Evolutionary conservation across 2,888 invertebrate genomes (phyloP), one percentile per base, ranked within the genome.

Genomic region (Criorhina ranunculi): DNA sequence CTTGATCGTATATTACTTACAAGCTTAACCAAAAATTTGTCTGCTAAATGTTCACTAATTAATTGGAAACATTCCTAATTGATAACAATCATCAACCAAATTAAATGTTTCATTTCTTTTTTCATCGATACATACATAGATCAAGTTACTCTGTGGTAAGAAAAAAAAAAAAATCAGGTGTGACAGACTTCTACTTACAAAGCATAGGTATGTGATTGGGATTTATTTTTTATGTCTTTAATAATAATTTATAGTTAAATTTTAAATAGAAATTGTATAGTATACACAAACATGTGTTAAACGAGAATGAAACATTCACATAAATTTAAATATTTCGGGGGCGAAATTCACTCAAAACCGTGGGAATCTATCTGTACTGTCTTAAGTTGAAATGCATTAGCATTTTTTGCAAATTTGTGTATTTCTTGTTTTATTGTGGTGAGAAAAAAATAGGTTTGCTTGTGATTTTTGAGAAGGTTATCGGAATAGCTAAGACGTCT

Each of bases 261-360:
- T 53, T 73, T 12, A 49, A 62, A 53, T 44, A 35, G 62, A 35
- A 44, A 51, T 64, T 59, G 57, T 46, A 35, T 24, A 57, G 46
- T 57, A 37, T 59, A 9, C 17, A 15, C 35, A 53, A 29, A 29
- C 42, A 42, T 42, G 73, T 62, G 53, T 60, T 31, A 29, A 60
- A 17, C 19, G 49, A 12, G 40, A 60, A 31, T 51, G 33, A 73
- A 42, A 24, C 33, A 60, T 19, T 44, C 49, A 40, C 31, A 67
- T 37, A 76, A 59, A 67, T 76, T 67, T 67, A 29, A 76, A 76
- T 76, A 76, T 59, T 66, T 76, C 46, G 76, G 59, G 57, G 66
- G 76, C 49, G 76, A 57, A 49, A 49, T 17, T 46, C 17, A 49
- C 46, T 40, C 49, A 31, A 59, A 66, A 67, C 76, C 76, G 76